Evolutionary conservation across 2,113 vertebrate species (phyloP).

Genomic region (Myotis yumanensis): DNA sequence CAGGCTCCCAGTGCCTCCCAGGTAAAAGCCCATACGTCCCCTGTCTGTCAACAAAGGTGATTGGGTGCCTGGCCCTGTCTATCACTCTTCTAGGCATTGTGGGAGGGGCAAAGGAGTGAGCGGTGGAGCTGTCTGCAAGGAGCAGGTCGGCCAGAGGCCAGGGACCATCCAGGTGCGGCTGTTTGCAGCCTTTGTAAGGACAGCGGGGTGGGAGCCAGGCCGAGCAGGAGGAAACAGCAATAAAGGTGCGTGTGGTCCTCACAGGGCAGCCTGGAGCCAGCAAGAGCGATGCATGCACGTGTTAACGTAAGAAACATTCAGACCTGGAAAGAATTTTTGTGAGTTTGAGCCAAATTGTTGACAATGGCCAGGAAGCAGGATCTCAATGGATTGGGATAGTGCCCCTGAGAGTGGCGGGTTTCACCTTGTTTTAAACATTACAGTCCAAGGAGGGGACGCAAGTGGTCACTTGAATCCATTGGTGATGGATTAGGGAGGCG

Average conservation of each 20-base stretch:
- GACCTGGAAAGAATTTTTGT: too few species aligned
- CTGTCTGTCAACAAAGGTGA: neutral
- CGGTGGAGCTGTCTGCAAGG: neutral
- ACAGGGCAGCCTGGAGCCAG: neutral
- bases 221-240: neutral
- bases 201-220: neutral
- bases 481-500: too few species aligned
- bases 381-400: too few species aligned
- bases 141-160: neutral
- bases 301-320: too few species aligned
- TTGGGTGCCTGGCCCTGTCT: neutral
- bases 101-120: neutral
- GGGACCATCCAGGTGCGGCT: neutral
- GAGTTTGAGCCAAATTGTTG: too few species aligned
- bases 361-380: too few species aligned
- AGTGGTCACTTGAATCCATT: too few species aligned
- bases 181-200: neutral
- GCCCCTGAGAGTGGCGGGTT: too few species aligned
- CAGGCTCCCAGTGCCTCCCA: constrained; percentile 85
- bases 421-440: too few species aligned
- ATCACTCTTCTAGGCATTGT: neutral
- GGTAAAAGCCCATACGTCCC: constrained; percentile 72
- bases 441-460: too few species aligned
- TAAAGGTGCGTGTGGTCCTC: neutral
- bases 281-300: neutral